A percentile compares a stretch with the other conserved stretches of the same genome.
phyloP scores from a whole-genome alignment of 2,797 vertebrate genomes.

The Hippocampus kuda region DNA sequence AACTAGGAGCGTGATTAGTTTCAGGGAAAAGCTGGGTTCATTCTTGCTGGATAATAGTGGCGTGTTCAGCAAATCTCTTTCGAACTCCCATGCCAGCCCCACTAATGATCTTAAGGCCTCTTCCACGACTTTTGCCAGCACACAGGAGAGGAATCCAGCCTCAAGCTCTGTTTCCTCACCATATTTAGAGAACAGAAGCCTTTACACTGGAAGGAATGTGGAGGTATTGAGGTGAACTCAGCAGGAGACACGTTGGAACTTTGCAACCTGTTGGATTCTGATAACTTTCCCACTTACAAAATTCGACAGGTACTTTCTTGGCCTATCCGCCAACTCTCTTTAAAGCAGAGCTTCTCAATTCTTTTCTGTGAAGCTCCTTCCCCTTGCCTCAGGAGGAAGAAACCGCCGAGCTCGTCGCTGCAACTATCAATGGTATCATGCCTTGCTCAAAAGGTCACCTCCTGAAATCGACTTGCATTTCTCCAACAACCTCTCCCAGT shows the following conservation, averaged over 20 bases:
- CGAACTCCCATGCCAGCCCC: constrained; percentile 56
- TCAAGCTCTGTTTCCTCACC: constrained; percentile 48
- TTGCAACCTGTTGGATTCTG: constrained; percentile 30
- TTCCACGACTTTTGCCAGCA: constrained; percentile 58
- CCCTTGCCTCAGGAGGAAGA: too few species aligned
- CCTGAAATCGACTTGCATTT: background rate
- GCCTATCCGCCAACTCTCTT: background rate
- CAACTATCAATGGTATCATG: background rate
- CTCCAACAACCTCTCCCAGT: background rate
- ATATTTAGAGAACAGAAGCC: constrained; percentile 42
- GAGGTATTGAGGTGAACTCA: constrained; percentile 52
- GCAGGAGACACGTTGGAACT: constrained; percentile 52
- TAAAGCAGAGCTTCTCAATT: background rate
- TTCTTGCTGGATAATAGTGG: constrained; percentile 54
- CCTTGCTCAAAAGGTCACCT: background rate
- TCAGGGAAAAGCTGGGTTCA: constrained; percentile 49
- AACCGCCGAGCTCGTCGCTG: too few species aligned
- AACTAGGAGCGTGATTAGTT: constrained; percentile 55
- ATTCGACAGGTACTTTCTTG: constrained; percentile 27
- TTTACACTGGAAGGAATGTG: constrained; percentile 50
- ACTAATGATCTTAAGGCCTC: constrained; percentile 63
- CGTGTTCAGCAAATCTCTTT: constrained; percentile 64
- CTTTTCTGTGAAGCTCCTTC: too few species aligned
- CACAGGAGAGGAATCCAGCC: constrained; percentile 41
- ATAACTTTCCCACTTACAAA: background rate